Base-by-base conservation (phyloP, 2,888 invertebrate species). In the Spialia ferax region DNA sequence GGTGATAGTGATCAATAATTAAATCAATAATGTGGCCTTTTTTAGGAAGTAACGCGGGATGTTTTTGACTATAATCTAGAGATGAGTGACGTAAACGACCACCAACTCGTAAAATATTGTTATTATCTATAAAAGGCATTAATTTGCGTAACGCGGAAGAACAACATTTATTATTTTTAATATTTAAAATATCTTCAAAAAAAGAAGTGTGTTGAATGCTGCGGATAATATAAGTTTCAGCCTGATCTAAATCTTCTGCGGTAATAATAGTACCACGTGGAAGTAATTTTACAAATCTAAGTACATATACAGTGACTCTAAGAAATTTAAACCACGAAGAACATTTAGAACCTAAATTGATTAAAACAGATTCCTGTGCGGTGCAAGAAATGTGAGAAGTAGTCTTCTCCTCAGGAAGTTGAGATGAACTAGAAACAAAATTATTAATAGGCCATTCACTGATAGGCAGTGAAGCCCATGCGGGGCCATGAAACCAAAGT, bases 401-500 rank as follows among this genome's bases (percentile, higher is more conserved):
- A n/a, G 13, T 38, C 13, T 38, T 38, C 2, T 38, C 35, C 35
- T 38, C 35, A 38, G 35, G 35, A 13, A 38, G 35, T 38, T 38
- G 35, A 38, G 35, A 11, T 38, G 35, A 13, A 11, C 3, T 38
- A 13, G 13, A 3, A 11, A 2, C 11, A 38, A 13, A 38, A 10
- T 38, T n/a, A 38, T 13, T 38, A 38, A 38, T 38, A 38, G 35
- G 35, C 35, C 35, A 62, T 7, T 32, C 52, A 15, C n/a, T 13
- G 10, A 45, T 48, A 7, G 60, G 60, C 60, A 45, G 45, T 8
- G 13, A 13, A n/a, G 52, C 23, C 63, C 63, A 69, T 29, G 26
- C 13, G 7, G 69, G 63, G 5, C 69, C 63, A 5, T 18, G 13
- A 18, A 69, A 69, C 69, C 69, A 69, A 4, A 69, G 45, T 10